Conservation (phyloP, 2,888 invertebrate species). For the Phanerotoma sp. region DNA sequence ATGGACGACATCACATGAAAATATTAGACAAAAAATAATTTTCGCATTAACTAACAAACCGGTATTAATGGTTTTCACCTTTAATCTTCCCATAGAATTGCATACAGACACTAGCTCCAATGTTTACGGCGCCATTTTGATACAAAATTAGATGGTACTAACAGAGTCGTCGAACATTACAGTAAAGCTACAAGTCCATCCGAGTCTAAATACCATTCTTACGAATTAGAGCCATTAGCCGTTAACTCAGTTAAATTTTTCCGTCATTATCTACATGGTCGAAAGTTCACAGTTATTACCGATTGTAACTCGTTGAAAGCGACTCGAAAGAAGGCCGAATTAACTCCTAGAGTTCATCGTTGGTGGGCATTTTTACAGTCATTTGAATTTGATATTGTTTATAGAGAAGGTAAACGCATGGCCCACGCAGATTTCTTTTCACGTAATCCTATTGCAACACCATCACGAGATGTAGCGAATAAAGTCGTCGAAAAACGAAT, state of each 20-base stretch:
- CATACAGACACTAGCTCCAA: conserved; percentile 19
- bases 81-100: conserved; percentile 16
- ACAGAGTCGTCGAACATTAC: conserved; percentile 15
- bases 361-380: conserved; percentile 21
- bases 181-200: conserved; percentile 16
- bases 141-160: conserved; percentile 8
- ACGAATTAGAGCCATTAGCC: conserved; percentile 27
- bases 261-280: conserved; percentile 27
- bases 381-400: too few relatives aligned
- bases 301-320: too few relatives aligned
- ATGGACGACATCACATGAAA: conserved; percentile 15
- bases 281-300: too few relatives aligned
- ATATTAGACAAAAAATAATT: conserved; percentile 22
- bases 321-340: too few relatives aligned
- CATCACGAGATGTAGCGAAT: neutral
- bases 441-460: conserved; percentile 6
- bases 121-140: conserved; percentile 15
- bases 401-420: too few relatives aligned
- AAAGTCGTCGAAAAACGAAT: too few relatives aligned
- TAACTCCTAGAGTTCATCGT: too few relatives aligned
- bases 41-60: conserved; percentile 16
- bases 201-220: neutral
- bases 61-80: conserved; percentile 23
- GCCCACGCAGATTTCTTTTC: conserved; percentile 17
- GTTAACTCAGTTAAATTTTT: conserved; percentile 18